Percentiles rank a stretch among this genome's conserved stretches.
These are phyloP conservation scores for Seira musarum DNA, from an alignment of 2,888 invertebrate genomes.

Conservation along the genomic window DNA sequence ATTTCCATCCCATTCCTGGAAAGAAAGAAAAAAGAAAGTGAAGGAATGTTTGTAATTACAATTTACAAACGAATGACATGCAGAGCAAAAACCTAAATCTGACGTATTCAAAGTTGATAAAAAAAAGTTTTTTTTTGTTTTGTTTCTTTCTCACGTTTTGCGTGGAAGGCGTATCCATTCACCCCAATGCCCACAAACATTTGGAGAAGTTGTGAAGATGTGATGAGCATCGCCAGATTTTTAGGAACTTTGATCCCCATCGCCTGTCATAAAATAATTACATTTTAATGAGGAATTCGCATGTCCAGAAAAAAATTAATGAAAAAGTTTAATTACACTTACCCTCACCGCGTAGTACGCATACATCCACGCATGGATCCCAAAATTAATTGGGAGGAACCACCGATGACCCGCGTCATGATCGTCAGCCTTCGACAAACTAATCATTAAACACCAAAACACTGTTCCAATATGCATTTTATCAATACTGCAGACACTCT, in stretches of 20 bases:
- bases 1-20: background rate
- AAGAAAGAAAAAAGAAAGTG: too few relatives aligned
- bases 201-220: conserved; percentile 89
- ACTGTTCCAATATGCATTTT: conserved; percentile 77
- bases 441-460: conserved; percentile 98
- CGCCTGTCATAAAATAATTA: conserved; percentile 75
- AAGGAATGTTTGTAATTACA: too few relatives aligned
- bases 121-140: too few relatives aligned
- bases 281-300: background rate
- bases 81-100: too few relatives aligned
- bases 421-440: conserved; percentile 96
- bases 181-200: conserved; percentile 95
- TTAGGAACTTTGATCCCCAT: conserved; percentile 89
- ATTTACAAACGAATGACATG: too few relatives aligned
- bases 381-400: conserved; percentile 1
- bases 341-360: conserved; percentile 84
- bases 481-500: conserved; percentile 86
- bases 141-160: too few relatives aligned
- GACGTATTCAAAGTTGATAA: too few relatives aligned
- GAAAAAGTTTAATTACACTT: background rate
- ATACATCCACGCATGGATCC: conserved; percentile 98
- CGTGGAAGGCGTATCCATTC: conserved; percentile 74
- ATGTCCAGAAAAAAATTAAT: background rate
- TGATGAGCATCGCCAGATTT: conserved; percentile 90
- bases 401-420: conserved; percentile 78